phyloP scores from a whole-genome alignment of 2,888 invertebrate species.

The Diogma glabrata region DNA sequence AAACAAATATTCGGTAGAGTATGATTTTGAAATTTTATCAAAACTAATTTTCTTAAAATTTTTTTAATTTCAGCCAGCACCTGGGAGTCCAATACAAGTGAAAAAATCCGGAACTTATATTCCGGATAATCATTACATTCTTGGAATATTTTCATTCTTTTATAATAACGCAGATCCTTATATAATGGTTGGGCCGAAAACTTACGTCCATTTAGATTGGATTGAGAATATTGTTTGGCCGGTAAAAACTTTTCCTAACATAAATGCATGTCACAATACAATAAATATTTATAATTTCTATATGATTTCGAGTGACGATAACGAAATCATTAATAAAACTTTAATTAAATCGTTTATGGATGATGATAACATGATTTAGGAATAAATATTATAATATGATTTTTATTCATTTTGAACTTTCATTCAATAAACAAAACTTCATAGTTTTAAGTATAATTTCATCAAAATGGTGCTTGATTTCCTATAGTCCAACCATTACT shows the following conservation, averaged over 20 bases:
- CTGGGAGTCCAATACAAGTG: not conserved
- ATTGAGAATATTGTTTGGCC: not conserved
- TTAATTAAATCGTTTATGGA: too few species aligned
- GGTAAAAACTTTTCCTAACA: not conserved
- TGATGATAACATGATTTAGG: too few species aligned
- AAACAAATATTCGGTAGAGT: not conserved
- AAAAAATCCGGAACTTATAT: not conserved
- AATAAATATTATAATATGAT: too few species aligned
- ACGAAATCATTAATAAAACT: too few species aligned
- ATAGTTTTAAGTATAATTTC: too few species aligned
- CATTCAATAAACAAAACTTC: too few species aligned
- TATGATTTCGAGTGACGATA: too few species aligned
- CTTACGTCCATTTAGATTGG: not conserved
- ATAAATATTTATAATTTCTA: too few species aligned
- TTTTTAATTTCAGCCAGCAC: too few species aligned
- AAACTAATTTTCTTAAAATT: not conserved
- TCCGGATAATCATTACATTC: not conserved
- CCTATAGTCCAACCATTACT: too few species aligned
- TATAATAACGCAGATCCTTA: not conserved
- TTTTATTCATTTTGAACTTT: too few species aligned
- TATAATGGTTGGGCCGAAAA: not conserved
- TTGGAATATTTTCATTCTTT: not conserved
- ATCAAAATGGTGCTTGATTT: too few species aligned
- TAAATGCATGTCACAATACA: not conserved
- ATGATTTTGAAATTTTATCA: not conserved